Conservation (phyloP, 2,888 invertebrate species). For the Tinea trinotella region DNA sequence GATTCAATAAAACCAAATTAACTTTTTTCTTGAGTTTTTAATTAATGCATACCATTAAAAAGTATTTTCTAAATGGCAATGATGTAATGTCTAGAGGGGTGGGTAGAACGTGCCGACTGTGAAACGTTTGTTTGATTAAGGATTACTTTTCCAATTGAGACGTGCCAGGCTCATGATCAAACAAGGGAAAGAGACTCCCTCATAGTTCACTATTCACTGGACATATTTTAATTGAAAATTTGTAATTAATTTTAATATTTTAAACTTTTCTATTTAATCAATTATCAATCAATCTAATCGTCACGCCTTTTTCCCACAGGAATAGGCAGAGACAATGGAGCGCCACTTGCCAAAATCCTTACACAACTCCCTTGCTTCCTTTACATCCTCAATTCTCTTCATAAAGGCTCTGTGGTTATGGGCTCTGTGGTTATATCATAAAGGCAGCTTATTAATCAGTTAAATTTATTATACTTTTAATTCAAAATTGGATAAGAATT, state of each 20-base stretch:
- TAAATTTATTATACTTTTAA: too few relatives aligned
- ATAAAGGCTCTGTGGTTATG: too few relatives aligned
- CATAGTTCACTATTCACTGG: neutral
- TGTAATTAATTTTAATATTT: neutral
- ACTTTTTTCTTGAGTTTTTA: too few relatives aligned
- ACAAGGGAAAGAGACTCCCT: conserved; percentile 9
- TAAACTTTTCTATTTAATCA: neutral
- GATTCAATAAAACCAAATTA: too few relatives aligned
- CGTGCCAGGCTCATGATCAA: conserved; percentile 45
- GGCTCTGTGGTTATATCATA: neutral
- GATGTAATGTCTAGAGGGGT: neutral
- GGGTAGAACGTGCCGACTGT: conserved; percentile 1
- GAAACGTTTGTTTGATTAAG: conserved; percentile 44
- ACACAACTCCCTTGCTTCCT: too few relatives aligned
- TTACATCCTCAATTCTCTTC: too few relatives aligned
- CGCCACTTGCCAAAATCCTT: too few relatives aligned
- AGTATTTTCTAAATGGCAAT: neutral
- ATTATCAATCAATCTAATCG: too few relatives aligned
- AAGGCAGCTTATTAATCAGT: neutral
- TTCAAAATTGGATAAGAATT: too few relatives aligned
- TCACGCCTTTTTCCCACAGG: too few relatives aligned
- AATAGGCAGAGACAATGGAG: too few relatives aligned
- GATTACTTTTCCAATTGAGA: conserved; percentile 69
- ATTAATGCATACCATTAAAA: neutral
- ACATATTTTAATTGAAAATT: neutral